Evolutionary conservation across 2,797 vertebrate genomes (phyloP).

Genomic region (Saxicola maurus): DNA sequence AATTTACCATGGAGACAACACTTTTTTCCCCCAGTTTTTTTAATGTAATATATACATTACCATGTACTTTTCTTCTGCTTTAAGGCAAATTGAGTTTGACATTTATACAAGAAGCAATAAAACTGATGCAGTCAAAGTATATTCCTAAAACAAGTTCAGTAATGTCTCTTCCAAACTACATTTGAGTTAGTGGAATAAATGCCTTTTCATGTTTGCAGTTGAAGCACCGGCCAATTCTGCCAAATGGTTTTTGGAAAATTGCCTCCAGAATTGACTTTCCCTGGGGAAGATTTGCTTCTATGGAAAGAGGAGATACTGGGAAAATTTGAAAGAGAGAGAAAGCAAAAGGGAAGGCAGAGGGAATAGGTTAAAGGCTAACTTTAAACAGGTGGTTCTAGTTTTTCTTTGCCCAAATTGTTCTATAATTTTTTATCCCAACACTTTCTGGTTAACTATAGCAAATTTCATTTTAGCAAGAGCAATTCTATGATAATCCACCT

Average conservation of each 20-base stretch:
- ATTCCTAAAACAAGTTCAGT: conserved; percentile 70
- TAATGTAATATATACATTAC: conserved; percentile 37
- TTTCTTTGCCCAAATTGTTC: conserved; percentile 52
- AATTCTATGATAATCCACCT: conserved; percentile 37
- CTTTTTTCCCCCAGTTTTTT: neutral
- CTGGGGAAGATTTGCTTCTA: conserved; percentile 66
- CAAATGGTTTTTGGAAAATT: conserved; percentile 73
- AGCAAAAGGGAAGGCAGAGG: conserved; percentile 42
- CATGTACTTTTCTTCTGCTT: conserved; percentile 31
- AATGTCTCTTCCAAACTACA: conserved; percentile 64
- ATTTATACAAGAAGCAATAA: conserved; percentile 67
- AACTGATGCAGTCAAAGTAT: conserved; percentile 63
- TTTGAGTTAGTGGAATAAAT: conserved; percentile 73
- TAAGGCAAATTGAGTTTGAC: conserved; percentile 61
- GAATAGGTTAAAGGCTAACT: conserved; percentile 59
- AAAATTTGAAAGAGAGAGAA: conserved; percentile 54
- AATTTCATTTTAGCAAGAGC: neutral
- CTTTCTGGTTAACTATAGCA: conserved; percentile 48
- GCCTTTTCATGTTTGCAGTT: conserved; percentile 69
- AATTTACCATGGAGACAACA: conserved; percentile 1
- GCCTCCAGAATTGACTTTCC: conserved; percentile 69
- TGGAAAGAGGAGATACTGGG: conserved; percentile 59
- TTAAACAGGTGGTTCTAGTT: conserved; percentile 64
- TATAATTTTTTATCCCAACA: conserved; percentile 32
- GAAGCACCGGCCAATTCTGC: conserved; percentile 64